Conservation (phyloP, 1,140 invertebrate species). For the Apis laboriosa region DNA sequence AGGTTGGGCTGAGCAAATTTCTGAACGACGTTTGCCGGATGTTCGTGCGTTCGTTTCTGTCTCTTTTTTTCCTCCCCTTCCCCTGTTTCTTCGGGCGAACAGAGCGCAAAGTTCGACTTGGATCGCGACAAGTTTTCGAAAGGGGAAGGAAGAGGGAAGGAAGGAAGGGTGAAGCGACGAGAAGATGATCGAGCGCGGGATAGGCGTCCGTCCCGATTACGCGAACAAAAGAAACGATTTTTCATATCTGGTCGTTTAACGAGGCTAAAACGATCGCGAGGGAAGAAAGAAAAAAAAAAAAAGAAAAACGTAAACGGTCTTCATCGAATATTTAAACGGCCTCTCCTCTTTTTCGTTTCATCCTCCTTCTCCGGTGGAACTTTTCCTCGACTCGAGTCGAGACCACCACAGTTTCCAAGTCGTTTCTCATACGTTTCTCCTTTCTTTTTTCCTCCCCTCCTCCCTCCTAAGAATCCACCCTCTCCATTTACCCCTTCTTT, state of each 20-base stretch:
- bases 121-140: neutral
- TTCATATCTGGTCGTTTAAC: neutral
- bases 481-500: neutral
- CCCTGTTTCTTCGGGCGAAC: neutral
- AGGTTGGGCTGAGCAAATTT: neutral
- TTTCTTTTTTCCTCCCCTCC: neutral
- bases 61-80: neutral
- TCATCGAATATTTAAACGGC: conserved; percentile 44
- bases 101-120: neutral
- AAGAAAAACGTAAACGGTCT: neutral
- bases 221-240: neutral
- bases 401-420: conserved; percentile 9
- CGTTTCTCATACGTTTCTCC: conserved; percentile 33
- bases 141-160: too few relatives aligned
- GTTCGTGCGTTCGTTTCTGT: neutral
- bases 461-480: too few relatives aligned
- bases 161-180: neutral
- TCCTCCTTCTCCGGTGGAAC: neutral
- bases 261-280: conserved; percentile 16
- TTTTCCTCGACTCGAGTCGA: conserved; percentile 10
- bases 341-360: neutral
- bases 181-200: neutral
- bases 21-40: neutral
- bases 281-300: too few relatives aligned
- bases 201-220: too few relatives aligned